Percentiles rank a stretch among this genome's conserved stretches.
Evolutionary conservation across 2,888 invertebrate species (phyloP).

Genomic region (Oscheius sp.): DNA sequence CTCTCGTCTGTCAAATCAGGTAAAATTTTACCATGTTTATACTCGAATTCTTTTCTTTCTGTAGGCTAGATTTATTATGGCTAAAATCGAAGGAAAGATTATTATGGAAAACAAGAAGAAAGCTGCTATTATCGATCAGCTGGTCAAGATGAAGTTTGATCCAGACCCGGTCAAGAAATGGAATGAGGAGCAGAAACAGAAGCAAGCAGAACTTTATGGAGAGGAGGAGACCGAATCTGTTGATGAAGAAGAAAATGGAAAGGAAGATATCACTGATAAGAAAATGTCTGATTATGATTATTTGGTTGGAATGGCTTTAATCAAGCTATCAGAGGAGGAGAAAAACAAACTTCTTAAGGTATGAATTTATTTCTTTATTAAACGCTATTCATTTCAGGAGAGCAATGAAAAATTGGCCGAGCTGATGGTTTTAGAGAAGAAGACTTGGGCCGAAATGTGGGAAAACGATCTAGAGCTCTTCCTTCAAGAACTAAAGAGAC

Average conservation of each 20-base stretch:
- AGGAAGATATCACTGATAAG: conserved; percentile 71
- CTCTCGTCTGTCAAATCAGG: conserved; percentile 84
- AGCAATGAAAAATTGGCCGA: conserved; percentile 70
- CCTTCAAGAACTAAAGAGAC: conserved; percentile 57
- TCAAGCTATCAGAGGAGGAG: conserved; percentile 68
- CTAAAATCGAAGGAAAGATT: conserved; percentile 87
- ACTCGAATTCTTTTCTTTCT: not conserved
- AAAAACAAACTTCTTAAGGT: conserved; percentile 65
- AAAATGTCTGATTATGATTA: conserved; percentile 82
- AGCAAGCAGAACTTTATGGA: conserved; percentile 71
- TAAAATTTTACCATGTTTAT: conserved; percentile 3
- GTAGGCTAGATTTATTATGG: conserved; percentile 82
- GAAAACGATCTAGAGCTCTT: conserved; percentile 83
- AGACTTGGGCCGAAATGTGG: conserved; percentile 85
- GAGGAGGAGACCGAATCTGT: conserved; percentile 45
- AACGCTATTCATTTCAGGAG: conserved; percentile 34
- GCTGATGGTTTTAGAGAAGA: conserved; percentile 73
- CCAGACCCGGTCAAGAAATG: conserved; percentile 80
- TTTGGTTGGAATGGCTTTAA: conserved; percentile 82
- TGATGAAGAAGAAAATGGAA: conserved; percentile 74
- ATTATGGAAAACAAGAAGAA: conserved; percentile 90
- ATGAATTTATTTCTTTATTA: not conserved
- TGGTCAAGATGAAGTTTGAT: conserved; percentile 77
- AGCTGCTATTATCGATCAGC: conserved; percentile 85
- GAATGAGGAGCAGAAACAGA: conserved; percentile 74